phyloP scores from a whole-genome alignment of 2,113 vertebrate species.

The Eulacestoma nigropectus region DNA sequence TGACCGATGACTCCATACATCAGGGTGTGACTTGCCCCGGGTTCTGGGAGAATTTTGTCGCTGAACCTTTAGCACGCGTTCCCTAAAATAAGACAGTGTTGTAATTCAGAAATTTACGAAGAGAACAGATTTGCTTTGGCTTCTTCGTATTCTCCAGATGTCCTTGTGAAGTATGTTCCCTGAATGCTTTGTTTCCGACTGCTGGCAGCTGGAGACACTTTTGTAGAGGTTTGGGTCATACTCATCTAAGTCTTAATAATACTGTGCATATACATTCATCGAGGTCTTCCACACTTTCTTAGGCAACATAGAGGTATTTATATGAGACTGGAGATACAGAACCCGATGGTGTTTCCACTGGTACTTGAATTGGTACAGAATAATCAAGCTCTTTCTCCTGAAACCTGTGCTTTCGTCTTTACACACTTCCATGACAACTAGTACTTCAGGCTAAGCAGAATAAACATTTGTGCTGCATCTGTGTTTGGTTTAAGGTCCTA shows the following conservation, averaged over 20 bases:
- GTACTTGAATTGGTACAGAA: neutral
- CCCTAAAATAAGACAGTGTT: fast-evolving
- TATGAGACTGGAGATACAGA: neutral
- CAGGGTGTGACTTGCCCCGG: neutral
- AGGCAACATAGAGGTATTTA: fast-evolving
- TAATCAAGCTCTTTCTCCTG: neutral
- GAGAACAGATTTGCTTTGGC: neutral
- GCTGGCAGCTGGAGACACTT: neutral
- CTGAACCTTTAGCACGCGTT: fast-evolving
- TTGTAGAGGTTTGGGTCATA: neutral
- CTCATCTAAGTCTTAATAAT: fast-evolving
- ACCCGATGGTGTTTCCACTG: fast-evolving
- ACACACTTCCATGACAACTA: neutral
- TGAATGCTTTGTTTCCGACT: neutral
- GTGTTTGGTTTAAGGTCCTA: neutral
- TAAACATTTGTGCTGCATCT: neutral
- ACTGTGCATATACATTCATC: fast-evolving
- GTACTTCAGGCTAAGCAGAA: neutral
- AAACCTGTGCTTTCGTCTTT: neutral
- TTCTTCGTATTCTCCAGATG: neutral
- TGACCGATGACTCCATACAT: fast-evolving
- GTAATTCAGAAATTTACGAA: fast-evolving
- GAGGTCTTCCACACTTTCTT: neutral
- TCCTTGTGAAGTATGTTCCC: neutral
- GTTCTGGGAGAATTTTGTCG: neutral